Evolutionary conservation across 2,797 vertebrate species (phyloP).

Genomic region (Darevskia mixta): DNA sequence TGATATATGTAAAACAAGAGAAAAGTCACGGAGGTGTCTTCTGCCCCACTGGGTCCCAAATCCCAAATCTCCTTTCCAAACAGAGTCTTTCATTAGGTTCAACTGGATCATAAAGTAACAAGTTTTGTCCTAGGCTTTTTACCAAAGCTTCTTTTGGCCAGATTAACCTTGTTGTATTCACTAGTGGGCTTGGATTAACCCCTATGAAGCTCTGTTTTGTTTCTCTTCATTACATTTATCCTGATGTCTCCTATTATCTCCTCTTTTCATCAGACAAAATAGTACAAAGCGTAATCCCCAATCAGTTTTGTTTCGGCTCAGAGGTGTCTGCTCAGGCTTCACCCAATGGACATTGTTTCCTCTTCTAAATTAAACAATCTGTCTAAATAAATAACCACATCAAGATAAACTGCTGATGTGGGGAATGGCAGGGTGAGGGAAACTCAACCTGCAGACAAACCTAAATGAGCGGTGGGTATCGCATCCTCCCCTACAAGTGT

Average conservation of each 20-base stretch:
- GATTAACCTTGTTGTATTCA: slow-evolving; percentile 80
- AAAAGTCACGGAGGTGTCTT: slow-evolving; percentile 73
- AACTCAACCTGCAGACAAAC: slow-evolving; percentile 31
- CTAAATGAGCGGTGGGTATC: neutral
- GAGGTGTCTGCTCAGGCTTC: slow-evolving; percentile 65
- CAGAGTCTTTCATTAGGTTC: slow-evolving; percentile 74
- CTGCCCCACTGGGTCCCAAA: slow-evolving; percentile 74
- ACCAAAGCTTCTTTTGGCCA: slow-evolving; percentile 69
- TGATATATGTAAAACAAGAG: slow-evolving; percentile 73
- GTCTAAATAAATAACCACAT: slow-evolving; percentile 74
- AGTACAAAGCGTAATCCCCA: slow-evolving; percentile 73
- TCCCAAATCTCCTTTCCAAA: slow-evolving; percentile 79
- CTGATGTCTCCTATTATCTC: slow-evolving; percentile 78
- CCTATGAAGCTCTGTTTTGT: slow-evolving; percentile 75
- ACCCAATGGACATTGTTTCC: slow-evolving; percentile 72
- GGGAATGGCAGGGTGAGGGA: neutral
- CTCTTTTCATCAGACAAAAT: slow-evolving; percentile 75
- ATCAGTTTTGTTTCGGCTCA: slow-evolving; percentile 68
- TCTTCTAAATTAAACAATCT: slow-evolving; percentile 75
- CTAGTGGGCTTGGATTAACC: slow-evolving; percentile 79
- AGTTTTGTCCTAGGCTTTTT: slow-evolving; percentile 75
- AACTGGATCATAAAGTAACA: slow-evolving; percentile 82
- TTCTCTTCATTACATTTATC: slow-evolving; percentile 80
- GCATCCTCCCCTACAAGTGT: neutral
- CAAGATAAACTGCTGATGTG: slow-evolving; percentile 66